Base-by-base conservation (phyloP, 2,888 invertebrate species). In the Dasysyrphus tricinctus region DNA sequence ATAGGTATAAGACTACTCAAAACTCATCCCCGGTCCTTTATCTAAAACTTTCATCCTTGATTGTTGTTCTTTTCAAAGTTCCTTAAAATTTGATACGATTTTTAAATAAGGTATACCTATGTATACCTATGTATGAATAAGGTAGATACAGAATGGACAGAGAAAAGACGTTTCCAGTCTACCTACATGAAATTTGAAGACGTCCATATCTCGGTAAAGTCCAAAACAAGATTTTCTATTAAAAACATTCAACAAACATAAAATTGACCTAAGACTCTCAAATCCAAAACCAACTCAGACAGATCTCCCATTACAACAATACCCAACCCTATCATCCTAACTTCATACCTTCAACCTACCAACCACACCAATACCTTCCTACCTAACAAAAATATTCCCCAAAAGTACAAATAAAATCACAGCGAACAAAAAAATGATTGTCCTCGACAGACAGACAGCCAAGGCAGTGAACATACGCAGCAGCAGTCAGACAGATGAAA, bases 401-500 rank as follows among this genome's bases (percentile, higher is more conserved):
- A 44, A 69, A 47, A 65, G 54, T 51, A 37, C 19, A 61, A 19
- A 4, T 16, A 47, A 74, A 56, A 63, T 54, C 44, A 69, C 61
- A 37, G n/a, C n/a, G 14, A 49, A 44, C 69, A 56, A 65, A 75
- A 56, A 65, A 56, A 81, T 78, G 78, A 86, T 79, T 86, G 86
- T 86, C 86, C 85, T 74, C 74, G 74, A 86, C 81, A 80, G 85
- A 80, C 69, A 85, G 74, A 80, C 83, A 72, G 49, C 16, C 57
- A 79, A 5, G 16, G 11, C 59, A 65, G 34, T 59, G 61, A 65
- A 81, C 65, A 44, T 73, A 74, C 72, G 56, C 80, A 80, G 76
- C 24, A 24, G 24, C 54, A 69, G 54, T 49, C 80, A 85, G 76
- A 54, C 70, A 85, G 63, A 69, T 47, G 19, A 63, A 63, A 32